Conservation (phyloP, 1,140 invertebrate genomes). For the Ceratitis capitata region DNA sequence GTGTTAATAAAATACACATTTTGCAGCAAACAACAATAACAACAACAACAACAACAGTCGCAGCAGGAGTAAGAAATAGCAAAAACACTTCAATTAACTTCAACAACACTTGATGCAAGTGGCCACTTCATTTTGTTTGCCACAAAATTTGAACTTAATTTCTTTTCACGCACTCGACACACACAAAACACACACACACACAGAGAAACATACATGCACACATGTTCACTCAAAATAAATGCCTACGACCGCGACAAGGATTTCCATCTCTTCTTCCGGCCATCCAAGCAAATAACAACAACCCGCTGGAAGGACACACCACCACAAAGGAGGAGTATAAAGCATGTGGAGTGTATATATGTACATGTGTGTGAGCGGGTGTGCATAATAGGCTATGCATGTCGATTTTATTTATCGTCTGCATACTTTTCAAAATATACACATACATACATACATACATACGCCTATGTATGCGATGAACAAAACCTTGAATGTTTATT, state of each 20-base stretch:
- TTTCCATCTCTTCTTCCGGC: slow-evolving; percentile 1
- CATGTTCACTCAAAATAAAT: too few relatives aligned
- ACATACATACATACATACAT: background rate
- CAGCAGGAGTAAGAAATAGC: background rate
- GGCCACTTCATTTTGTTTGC: slow-evolving; percentile 41
- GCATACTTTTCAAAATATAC: background rate
- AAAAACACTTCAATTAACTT: slow-evolving; percentile 28
- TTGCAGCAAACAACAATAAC: background rate
- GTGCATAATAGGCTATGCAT: background rate
- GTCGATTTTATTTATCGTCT: background rate
- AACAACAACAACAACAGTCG: background rate
- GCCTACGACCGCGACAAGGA: background rate
- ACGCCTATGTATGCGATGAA: background rate
- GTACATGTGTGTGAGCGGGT: background rate
- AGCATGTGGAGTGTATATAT: background rate
- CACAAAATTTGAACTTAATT: slow-evolving; percentile 40
- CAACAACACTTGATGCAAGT: slow-evolving; percentile 33
- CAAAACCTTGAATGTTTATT: slow-evolving; percentile 33
- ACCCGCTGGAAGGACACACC: background rate
- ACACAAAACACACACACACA: too few relatives aligned
- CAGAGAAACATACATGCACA: too few relatives aligned
- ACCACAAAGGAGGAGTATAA: background rate
- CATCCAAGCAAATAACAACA: slow-evolving; percentile 10
- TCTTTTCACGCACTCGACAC: slow-evolving; percentile 30
- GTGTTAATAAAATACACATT: slow-evolving; percentile 29